Evolutionary conservation across 2,113 vertebrate species (phyloP).

Genomic region (Dicerorhinus sumatrensis): DNA sequence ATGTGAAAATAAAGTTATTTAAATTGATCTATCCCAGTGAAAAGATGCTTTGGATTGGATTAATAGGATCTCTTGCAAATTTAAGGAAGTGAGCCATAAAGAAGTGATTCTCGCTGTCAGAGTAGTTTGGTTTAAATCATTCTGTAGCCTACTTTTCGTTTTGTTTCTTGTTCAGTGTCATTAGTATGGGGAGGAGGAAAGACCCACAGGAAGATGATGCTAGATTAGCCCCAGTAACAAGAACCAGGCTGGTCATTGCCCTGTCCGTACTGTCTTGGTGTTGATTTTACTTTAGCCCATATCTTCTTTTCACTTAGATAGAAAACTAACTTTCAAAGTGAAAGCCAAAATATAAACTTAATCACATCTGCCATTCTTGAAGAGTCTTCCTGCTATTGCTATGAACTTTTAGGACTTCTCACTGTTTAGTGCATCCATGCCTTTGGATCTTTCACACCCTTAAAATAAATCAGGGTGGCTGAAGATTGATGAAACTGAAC

Average conservation of each 20-base stretch:
- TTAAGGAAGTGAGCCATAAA: slow-evolving; percentile 2
- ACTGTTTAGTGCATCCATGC: background rate
- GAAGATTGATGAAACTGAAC: slow-evolving; percentile 21
- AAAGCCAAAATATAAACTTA: slow-evolving; percentile 38
- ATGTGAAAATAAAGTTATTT: background rate
- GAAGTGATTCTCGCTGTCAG: background rate
- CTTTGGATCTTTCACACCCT: background rate
- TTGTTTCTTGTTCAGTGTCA: background rate
- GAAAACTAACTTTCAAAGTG: slow-evolving; percentile 28
- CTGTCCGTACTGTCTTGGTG: background rate
- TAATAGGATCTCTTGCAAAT: background rate
- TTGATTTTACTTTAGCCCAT: background rate
- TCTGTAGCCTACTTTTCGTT: background rate
- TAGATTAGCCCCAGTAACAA: background rate
- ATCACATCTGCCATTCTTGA: background rate
- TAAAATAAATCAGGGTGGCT: background rate
- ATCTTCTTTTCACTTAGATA: slow-evolving; percentile 13
- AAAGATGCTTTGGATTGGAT: background rate
- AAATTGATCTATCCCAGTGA: background rate
- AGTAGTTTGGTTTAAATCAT: background rate
- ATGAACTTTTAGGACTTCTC: background rate
- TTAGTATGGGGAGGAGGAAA: background rate
- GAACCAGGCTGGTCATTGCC: background rate
- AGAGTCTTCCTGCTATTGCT: background rate
- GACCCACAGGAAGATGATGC: background rate